These are phyloP conservation scores for Bombus sibiricus DNA, from an alignment of 1,140 invertebrate genomes.

Conservation along the genomic window DNA sequence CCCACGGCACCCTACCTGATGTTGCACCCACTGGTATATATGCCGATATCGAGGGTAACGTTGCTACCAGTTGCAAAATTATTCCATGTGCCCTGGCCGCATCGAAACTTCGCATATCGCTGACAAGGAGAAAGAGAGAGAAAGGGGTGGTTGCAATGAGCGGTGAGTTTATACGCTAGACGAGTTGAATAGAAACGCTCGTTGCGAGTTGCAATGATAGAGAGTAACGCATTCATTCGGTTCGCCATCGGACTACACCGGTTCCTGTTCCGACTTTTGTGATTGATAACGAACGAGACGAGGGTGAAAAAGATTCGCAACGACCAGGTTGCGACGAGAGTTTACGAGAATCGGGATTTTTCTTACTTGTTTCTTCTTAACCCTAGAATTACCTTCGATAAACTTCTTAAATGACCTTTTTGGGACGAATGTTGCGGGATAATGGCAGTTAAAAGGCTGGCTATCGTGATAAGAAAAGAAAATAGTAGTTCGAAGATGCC, in stretches of 20 bases:
- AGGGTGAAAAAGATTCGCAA: background rate
- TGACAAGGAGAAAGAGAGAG: background rate
- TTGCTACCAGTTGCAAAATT: slow-evolving; percentile 10
- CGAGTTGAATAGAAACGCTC: slow-evolving; percentile 33
- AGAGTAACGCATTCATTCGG: slow-evolving; percentile 33
- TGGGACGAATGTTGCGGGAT: too few relatives aligned
- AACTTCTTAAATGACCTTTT: background rate
- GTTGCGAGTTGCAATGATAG: slow-evolving; percentile 28
- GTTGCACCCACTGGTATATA: background rate
- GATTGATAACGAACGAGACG: slow-evolving; percentile 35
- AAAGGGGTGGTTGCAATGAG: too few relatives aligned
- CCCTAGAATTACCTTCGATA: background rate
- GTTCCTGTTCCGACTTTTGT: slow-evolving; percentile 35
- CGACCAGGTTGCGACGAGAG: too few relatives aligned
- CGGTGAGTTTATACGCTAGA: slow-evolving; percentile 7
- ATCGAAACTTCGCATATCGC: slow-evolving; percentile 46
- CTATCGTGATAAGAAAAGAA: too few relatives aligned
- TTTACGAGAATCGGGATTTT: background rate
- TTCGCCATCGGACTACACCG: background rate
- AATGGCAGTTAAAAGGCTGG: too few relatives aligned
- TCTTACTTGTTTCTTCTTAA: background rate
- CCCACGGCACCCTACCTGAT: slow-evolving; percentile 31
- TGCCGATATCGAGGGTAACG: background rate
- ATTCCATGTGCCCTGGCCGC: slow-evolving; percentile 13
- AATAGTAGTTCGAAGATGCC: too few relatives aligned